A percentile compares a stretch with the other conserved stretches of the same genome.
phyloP scores from a whole-genome alignment of 2,113 vertebrate species.

The Lampris incognitus region DNA sequence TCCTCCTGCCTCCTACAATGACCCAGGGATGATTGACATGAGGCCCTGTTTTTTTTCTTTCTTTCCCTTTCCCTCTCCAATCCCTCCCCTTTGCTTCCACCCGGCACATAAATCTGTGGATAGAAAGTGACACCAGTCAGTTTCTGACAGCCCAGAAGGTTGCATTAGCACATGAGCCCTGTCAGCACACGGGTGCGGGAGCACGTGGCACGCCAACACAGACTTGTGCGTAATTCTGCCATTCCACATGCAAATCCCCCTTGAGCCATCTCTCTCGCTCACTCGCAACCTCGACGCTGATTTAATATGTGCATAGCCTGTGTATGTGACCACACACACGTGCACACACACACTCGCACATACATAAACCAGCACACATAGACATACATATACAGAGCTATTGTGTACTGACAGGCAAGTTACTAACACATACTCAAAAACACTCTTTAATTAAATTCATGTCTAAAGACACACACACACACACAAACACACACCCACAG shows the following conservation, averaged over 20 bases:
- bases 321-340: background rate
- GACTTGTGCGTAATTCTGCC: background rate
- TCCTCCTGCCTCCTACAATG: conserved; percentile 40
- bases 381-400: background rate
- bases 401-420: background rate
- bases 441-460: conserved; percentile 33
- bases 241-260: conserved; percentile 29
- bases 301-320: background rate
- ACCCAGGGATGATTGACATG: conserved; percentile 35
- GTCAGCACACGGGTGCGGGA: conserved; percentile 1
- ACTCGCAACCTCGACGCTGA: conserved; percentile 3
- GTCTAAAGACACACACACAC: conserved; percentile 30
- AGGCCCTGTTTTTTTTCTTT: conserved; percentile 32
- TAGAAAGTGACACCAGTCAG: conserved; percentile 11
- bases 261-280: background rate
- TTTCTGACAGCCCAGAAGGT: conserved; percentile 38
- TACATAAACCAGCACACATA: background rate
- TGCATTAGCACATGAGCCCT: conserved; percentile 17
- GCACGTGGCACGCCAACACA: conserved; percentile 7
- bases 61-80: conserved; percentile 31
- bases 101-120: conserved; percentile 27
- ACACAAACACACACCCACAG: conserved; percentile 10
- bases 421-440: background rate
- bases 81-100: conserved; percentile 13
- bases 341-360: background rate